A percentile compares a stretch with the other conserved stretches of the same genome.
Conservation (phyloP, 2,888 invertebrate genomes). For the Zygaena filipendulae region DNA sequence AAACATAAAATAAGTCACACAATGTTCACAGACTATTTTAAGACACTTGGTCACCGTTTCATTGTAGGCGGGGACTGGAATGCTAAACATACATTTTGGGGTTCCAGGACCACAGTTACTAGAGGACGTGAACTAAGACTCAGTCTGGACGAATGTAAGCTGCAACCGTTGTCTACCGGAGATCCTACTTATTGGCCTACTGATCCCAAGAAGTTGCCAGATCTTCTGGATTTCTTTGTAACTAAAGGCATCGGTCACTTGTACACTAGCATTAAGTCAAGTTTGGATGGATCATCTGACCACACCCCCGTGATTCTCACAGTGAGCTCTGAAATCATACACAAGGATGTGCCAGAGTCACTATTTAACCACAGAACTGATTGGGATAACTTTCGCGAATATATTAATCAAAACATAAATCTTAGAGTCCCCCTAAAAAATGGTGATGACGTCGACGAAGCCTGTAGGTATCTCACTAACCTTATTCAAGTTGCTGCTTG, state of each 20-base stretch:
- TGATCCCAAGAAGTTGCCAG: constrained; percentile 14
- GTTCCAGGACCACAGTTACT: constrained; percentile 11
- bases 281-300: constrained; percentile 1
- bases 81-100: constrained; percentile 12
- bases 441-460: constrained; percentile 3
- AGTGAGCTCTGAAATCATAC: neutral
- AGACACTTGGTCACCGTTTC: constrained; percentile 8
- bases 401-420: neutral
- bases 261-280: neutral
- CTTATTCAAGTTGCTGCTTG: constrained; percentile 11
- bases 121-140: constrained; percentile 16
- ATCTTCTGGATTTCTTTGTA: constrained; percentile 5
- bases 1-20: constrained; percentile 6
- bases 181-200: constrained; percentile 20
- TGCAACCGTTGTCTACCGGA: constrained; percentile 10
- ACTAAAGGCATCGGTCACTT: constrained; percentile 7
- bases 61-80: constrained; percentile 14
- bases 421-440: constrained; percentile 2
- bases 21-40: constrained; percentile 2
- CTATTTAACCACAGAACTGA: constrained; percentile 5
- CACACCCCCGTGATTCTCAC: constrained; percentile 1
- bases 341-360: neutral
- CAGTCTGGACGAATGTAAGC: constrained; percentile 9
- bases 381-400: constrained; percentile 6
- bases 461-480: constrained; percentile 5